Evolutionary conservation across 2,888 invertebrate genomes (phyloP).

Genomic region (Mamestra brassicae): DNA sequence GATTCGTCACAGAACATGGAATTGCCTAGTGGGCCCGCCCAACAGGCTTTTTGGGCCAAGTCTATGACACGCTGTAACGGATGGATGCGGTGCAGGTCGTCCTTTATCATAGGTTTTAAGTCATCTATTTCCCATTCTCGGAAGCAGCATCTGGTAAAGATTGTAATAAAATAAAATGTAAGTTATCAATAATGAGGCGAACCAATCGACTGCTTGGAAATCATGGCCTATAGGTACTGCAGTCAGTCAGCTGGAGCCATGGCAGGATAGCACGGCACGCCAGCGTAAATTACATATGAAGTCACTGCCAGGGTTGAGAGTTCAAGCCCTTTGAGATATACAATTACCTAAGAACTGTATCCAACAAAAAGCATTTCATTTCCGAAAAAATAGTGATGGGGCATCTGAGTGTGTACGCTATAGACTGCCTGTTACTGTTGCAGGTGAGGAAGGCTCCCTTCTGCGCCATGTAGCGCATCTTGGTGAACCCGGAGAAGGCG

Average conservation of each 20-base stretch:
- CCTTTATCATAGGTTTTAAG: constrained; percentile 72
- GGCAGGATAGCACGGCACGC: no score
- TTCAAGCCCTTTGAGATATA: no score
- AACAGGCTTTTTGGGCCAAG: constrained; percentile 80
- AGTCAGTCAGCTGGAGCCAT: no score
- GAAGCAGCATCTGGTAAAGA: constrained; percentile 74
- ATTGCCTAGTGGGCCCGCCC: constrained; percentile 79
- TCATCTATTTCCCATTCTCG: constrained; percentile 80
- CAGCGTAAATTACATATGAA: no score
- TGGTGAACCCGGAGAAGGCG: constrained; percentile 92
- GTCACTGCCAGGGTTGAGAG: no score
- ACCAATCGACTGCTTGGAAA: no score
- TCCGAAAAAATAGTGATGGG: constrained; percentile 72
- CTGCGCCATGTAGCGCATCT: constrained; percentile 94
- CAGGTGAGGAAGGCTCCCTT: constrained; percentile 93
- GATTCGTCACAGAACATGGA: constrained; percentile 79
- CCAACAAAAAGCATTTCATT: constrained; percentile 79
- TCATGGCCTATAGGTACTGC: no score
- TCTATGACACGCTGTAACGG: constrained; percentile 80
- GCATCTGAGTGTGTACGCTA: constrained; percentile 93
- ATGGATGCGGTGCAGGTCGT: constrained; percentile 73
- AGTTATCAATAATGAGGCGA: no score
- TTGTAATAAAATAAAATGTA: no score
- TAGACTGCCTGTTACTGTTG: constrained; percentile 94
- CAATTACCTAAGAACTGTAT: constrained; percentile 78